A percentile compares a stretch with the other conserved stretches of the same genome.
phyloP scores from a whole-genome alignment of 2,888 invertebrate genomes.

The Calameuta idolon region DNA sequence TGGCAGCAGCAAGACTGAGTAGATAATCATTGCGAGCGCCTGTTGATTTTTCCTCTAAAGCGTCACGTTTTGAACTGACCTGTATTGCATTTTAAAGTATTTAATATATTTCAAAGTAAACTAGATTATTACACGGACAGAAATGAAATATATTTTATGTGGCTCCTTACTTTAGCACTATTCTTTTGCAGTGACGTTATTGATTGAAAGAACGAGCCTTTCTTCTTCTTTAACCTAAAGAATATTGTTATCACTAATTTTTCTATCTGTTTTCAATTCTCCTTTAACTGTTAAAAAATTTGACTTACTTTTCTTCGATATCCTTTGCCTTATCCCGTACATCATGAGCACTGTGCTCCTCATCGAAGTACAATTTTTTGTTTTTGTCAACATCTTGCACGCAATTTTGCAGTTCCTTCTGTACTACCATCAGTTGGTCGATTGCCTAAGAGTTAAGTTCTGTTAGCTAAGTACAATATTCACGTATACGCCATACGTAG shows the following conservation, averaged over 20 bases:
- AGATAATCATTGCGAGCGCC: conserved; percentile 95
- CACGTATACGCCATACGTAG: background rate
- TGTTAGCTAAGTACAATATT: background rate
- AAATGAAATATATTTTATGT: background rate
- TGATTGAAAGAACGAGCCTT: conserved; percentile 95
- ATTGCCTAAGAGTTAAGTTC: conserved; percentile 72
- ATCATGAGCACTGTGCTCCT: conserved; percentile 95
- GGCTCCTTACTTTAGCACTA: conserved; percentile 86
- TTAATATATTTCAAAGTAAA: conserved; percentile 3
- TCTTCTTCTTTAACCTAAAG: conserved; percentile 91
- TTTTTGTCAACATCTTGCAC: conserved; percentile 93
- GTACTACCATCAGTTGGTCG: conserved; percentile 85
- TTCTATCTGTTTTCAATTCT: background rate
- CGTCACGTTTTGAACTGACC: conserved; percentile 89
- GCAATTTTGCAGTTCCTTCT: conserved; percentile 88
- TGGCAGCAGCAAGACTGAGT: conserved; percentile 89
- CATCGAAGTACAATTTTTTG: conserved; percentile 95
- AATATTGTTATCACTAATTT: conserved; percentile 26
- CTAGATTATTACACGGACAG: background rate
- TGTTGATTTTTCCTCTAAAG: conserved; percentile 93
- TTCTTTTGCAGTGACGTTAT: conserved; percentile 96
- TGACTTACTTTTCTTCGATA: conserved; percentile 88
- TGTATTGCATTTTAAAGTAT: conserved; percentile 43
- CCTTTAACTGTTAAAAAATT: background rate
- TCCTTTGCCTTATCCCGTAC: conserved; percentile 95